Evolutionary conservation across 2,888 invertebrate species (phyloP).

Genomic region (Ganaspis brasiliensis): DNA sequence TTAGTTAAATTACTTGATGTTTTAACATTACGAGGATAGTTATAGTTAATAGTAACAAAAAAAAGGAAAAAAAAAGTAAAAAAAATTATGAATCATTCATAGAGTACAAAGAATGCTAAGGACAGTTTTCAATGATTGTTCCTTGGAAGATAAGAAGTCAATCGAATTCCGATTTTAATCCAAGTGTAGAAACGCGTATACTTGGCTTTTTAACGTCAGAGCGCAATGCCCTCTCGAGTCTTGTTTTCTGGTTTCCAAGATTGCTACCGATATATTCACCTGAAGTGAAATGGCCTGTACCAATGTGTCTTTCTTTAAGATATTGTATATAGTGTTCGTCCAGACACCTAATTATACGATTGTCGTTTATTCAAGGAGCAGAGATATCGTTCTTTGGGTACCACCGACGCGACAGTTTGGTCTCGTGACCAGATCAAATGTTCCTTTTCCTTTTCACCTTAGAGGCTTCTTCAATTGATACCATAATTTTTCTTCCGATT

Average conservation of each 20-base stretch:
- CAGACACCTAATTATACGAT: conserved; percentile 79
- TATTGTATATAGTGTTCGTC: conserved; percentile 71
- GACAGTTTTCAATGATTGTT: conserved; percentile 29
- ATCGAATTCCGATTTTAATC: conserved; percentile 60
- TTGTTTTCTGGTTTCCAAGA: conserved; percentile 40
- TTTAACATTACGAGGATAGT: too few relatives aligned
- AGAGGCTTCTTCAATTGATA: conserved; percentile 47
- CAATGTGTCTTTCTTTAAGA: conserved; percentile 71
- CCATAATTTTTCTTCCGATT: conserved; percentile 43
- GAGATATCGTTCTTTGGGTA: conserved; percentile 67
- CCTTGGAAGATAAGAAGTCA: conserved; percentile 54
- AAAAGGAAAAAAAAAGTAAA: not conserved
- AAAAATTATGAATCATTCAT: not conserved
- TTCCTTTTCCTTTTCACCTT: not conserved
- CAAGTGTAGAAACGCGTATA: conserved; percentile 5
- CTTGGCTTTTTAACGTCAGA: conserved; percentile 32
- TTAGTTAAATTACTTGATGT: too few relatives aligned
- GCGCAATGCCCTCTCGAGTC: conserved; percentile 36
- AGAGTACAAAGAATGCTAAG: conserved; percentile 30
- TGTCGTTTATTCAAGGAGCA: conserved; percentile 75
- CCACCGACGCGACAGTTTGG: conserved; percentile 65
- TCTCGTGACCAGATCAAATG: conserved; percentile 61
- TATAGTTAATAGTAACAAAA: too few relatives aligned
- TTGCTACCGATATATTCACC: conserved; percentile 52
- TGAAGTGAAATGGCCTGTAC: conserved; percentile 60